Evolutionary conservation across 2,888 invertebrate genomes (phyloP), one percentile per base, ranked within the genome.

Genomic region (Sacculina carcini): DNA sequence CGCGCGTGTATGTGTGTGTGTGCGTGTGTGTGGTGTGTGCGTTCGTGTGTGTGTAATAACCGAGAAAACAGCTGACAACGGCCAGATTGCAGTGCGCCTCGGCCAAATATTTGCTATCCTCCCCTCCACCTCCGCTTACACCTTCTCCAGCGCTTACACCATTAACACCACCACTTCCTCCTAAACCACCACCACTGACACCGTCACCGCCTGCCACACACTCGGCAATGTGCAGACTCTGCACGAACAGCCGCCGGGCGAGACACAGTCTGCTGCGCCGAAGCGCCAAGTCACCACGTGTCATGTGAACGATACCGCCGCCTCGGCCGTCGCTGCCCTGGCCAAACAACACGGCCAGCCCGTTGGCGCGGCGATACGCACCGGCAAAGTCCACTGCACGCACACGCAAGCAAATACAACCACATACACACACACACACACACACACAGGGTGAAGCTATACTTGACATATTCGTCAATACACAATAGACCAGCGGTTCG

Each of bases 381-480:
- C 21, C 31, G 32, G 5, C 29, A 48, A 5, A 29, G 19, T 24
- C 48, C 2, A 21, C 21, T 36, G 23, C 48, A 48, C 48, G 34
- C 48, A 48, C 48, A 32, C 48, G 34, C 48, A 32, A 32, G 34
- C 48, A 32, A n/a, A n/a, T n/a, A n/a, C n/a, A n/a, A n/a, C n/a
- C n/a, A n/a, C n/a, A n/a, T n/a, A n/a, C n/a, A n/a, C 48, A 48
- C 48, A 32, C 48, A 48, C 48, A 19, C 48, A 48, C 21, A 21
- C 47, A 26, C 47, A 47, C 14, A 47, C 29, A 16, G 7, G 31
- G 16, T 29, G 4, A 10, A 7, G 16, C 10, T 21, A 21, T 16
- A 21, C 14, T 5, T 21, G 2, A 48, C 19, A 48, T 24, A n/a
- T 14, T 21, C 5, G 21, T 14, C 31, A 12, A 48, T 5, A 50